Percentiles rank a stretch among this genome's conserved stretches.
Conservation (phyloP, 92 coral and sea anemone genomes). For the Virgularia gustaviana region DNA sequence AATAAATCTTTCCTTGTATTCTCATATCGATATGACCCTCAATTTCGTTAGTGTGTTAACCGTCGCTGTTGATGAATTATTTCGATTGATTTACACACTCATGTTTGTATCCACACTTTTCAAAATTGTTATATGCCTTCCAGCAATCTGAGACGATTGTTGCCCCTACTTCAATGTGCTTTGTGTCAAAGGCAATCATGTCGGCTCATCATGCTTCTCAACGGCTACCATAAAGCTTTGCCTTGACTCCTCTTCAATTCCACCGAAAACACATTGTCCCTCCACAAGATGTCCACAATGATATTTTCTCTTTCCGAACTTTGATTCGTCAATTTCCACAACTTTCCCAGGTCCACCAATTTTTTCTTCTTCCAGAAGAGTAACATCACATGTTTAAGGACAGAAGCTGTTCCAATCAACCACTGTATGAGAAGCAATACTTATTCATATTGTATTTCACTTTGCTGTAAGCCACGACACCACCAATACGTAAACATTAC, state of each 20-base stretch:
- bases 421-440: constrained; percentile 11
- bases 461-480: constrained; percentile 18
- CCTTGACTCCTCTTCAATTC: constrained; percentile 46
- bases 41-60: too few species aligned
- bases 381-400: constrained; percentile 1
- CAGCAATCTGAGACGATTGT: too few species aligned
- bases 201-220: constrained; percentile 41
- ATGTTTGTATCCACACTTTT: constrained; percentile 45
- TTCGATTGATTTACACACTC: constrained; percentile 48
- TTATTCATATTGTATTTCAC: constrained; percentile 13
- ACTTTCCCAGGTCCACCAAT: too few species aligned
- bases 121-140: constrained; percentile 48
- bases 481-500: constrained; percentile 25
- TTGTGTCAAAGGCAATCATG: constrained; percentile 43
- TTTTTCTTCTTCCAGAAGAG: neutral
- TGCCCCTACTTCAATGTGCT: constrained; percentile 49
- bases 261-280: constrained; percentile 62
- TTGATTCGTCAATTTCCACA: too few species aligned
- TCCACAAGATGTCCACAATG: constrained; percentile 49
- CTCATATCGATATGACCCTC: too few species aligned
- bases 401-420: constrained; percentile 11
- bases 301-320: constrained; percentile 45
- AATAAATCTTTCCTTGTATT: too few species aligned
- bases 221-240: constrained; percentile 51
- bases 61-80: constrained; percentile 44